A percentile compares a stretch with the other conserved stretches of the same genome.
These are phyloP conservation scores for Lepilemur ruficaudatus DNA, from an alignment of 2,797 vertebrate genomes.

Conservation along the genomic window DNA sequence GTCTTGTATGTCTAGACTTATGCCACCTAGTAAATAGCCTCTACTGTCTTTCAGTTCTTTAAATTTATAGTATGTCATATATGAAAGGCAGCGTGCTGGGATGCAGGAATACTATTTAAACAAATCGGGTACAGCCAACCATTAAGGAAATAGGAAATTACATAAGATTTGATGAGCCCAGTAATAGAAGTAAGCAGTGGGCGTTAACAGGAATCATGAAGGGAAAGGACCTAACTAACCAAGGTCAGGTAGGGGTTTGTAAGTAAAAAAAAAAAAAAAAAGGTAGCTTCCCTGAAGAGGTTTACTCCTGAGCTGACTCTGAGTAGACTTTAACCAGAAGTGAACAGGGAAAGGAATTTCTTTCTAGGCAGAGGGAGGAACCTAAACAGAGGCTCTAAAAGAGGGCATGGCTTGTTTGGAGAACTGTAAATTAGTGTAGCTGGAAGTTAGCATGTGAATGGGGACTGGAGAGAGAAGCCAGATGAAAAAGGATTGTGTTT, in stretches of 20 bases:
- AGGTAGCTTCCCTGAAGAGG: background rate
- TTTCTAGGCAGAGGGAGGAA: background rate
- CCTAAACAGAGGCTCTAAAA: background rate
- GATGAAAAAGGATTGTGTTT: conserved; percentile 14
- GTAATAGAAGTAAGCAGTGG: background rate
- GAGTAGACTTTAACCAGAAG: conserved; percentile 13
- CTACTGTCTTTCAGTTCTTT: conserved; percentile 32
- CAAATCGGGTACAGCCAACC: background rate
- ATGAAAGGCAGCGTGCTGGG: background rate
- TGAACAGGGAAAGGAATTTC: background rate
- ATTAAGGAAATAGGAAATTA: conserved; percentile 29
- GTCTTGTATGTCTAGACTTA: conserved; percentile 1
- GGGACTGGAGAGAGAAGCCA: background rate
- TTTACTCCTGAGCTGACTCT: background rate
- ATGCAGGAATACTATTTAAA: conserved; percentile 5
- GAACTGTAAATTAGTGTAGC: background rate
- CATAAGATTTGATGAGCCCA: background rate
- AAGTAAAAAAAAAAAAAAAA: background rate
- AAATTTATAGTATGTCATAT: background rate
- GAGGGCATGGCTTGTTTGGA: background rate
- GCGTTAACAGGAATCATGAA: background rate
- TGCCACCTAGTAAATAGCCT: background rate
- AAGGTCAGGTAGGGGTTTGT: background rate
- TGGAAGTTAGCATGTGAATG: conserved; percentile 6
- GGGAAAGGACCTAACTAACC: background rate